Conservation (phyloP, 1,140 invertebrate genomes). For the Maconellicoccus hirsutus region DNA sequence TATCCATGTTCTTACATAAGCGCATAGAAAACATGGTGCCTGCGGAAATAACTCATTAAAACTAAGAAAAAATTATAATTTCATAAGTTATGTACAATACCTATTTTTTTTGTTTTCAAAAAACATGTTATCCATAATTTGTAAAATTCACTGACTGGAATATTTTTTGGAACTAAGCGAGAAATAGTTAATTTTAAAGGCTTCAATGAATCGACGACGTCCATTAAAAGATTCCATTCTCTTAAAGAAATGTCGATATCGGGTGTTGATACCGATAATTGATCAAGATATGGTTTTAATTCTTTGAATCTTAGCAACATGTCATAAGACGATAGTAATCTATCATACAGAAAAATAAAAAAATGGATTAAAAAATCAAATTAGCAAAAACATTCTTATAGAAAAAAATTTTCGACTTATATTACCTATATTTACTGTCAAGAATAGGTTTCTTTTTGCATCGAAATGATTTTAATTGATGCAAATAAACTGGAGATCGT, state of each 20-base stretch:
- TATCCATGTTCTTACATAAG: neutral
- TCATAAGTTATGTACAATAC: neutral
- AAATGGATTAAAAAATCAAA: neutral
- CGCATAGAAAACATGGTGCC: neutral
- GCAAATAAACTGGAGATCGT: neutral
- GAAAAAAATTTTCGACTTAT: neutral
- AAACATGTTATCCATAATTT: neutral
- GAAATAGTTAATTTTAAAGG: neutral
- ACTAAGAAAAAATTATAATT: neutral
- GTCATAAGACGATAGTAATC: neutral
- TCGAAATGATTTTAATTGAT: neutral
- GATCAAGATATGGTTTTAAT: neutral
- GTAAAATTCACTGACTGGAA: neutral
- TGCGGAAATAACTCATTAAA: neutral
- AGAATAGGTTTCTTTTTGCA: neutral
- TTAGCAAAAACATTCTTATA: neutral
- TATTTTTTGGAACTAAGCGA: neutral
- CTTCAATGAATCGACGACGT: neutral
- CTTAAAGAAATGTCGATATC: neutral
- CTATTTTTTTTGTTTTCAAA: neutral
- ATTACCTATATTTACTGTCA: neutral
- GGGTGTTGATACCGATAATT: neutral
- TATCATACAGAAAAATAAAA: neutral
- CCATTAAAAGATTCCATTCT: neutral
- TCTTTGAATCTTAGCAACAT: neutral